Evolutionary conservation across 2,113 vertebrate genomes (phyloP), one percentile per base, ranked within the genome.

Genomic region (Gila orcuttii): DNA sequence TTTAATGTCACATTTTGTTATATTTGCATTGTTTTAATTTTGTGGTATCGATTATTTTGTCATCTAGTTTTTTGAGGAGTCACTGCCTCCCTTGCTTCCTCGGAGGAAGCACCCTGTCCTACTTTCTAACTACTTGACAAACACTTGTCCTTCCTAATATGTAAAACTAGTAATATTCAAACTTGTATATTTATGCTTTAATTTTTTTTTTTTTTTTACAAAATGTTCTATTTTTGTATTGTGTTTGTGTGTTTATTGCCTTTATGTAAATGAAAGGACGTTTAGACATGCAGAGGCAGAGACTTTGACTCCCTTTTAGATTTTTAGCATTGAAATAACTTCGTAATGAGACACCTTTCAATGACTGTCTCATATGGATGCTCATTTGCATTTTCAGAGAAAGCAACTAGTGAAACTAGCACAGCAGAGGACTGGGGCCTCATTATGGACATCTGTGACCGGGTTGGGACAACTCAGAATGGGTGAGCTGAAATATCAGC

Each of bases 401-500:
- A 99, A 90, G 96, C 96, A 45, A 99, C 98, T 42, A 97, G 96
- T 95, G 98, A 99, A 90, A 97, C 92, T 79, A 99, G 97, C 93
- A 99, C 97, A 75, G 90, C 93, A 23, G 98, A 99, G 86, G 97
- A 99, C 82, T 99, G 98, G 98, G 95, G 95, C 19, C 95, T 99
- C 10, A 99, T 99, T 85, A 96, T 99, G 98, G 98, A 99, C 66
- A 98, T 99, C 87, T 99, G 98, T 87, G 98, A 99, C 90, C 97
- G 95, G 89, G 96, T 99, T 88, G 97, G 96, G 80, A 97, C 96
- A 6, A 96, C 96, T 86, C 89, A 97, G 28, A 99, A 96, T 47
- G 98, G 98, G 98, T 99, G 92, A 95, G 96, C 25, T 36, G 9
- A 36, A 79, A 50, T 28, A 5, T 23, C 6, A 69, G 12, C 28